Base-by-base conservation (phyloP, 1,140 invertebrate species). In the Mactra quadrangularis region DNA sequence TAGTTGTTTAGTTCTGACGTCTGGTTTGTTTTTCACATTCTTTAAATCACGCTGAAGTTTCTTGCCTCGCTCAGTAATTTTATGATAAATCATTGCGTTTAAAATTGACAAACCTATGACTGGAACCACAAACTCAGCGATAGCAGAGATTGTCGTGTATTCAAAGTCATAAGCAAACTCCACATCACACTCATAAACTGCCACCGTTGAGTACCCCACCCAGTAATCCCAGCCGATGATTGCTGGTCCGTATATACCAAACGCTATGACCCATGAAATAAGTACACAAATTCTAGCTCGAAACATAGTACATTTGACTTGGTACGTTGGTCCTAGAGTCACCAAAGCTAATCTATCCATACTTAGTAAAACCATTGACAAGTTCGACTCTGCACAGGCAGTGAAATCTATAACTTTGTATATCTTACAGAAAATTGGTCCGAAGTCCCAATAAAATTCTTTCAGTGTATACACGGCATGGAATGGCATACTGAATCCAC, bases 151-250 rank as follows among this genome's bases (percentile, higher is more conserved):
- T 9, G 83, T 83, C 22, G 85, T 89, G 60, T 78, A 90, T 3
- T 45, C 29, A 17, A 84, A 74, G 35, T 87, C 60, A 62, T 82
- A 22, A 13, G 71, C 77, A 71, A 89, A 90, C 62, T 90, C 86
- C 3, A 86, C 86, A 64, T 87, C 85, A 62, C 89, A 90, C 31
- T 89, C 85, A 0, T 41, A 47, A 0, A 38, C 45, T 50, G 52
- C 83, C 0, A 87, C 71, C 0, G 60, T 62, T 9, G 83, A 62
- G 17, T 82, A 66, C 7, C 86, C 88, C 0, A 64, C 72, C 85
- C 84, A 89, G 31, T 82, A 71, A 41, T 90, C 87, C 86, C 85
- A 89, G 31, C 86, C 85, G 72, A 89, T 87, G 27, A 89, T 89
- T 7, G 86, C 86, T 1, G 89, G 89, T 4, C 85, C 79, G 74